Evolutionary conservation across 1,140 invertebrate genomes (phyloP).

Genomic region (Asbolus verrucosus): DNA sequence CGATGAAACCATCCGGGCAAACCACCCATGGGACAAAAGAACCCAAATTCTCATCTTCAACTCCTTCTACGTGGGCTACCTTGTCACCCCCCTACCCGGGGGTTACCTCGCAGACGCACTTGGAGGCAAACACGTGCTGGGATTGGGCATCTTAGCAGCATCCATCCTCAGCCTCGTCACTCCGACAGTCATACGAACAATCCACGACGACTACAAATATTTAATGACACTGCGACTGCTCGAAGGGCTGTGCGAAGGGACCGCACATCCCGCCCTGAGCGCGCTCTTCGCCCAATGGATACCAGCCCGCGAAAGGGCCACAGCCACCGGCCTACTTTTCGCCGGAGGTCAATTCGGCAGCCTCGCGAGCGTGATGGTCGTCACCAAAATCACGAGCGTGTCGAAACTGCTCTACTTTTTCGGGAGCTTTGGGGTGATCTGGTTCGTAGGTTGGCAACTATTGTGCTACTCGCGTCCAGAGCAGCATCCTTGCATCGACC

Average conservation of each 20-base stretch:
- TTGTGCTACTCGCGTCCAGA: constrained; percentile 84
- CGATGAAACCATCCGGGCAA: too few relatives aligned
- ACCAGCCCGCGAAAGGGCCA: constrained; percentile 77
- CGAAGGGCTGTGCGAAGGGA: constrained; percentile 80
- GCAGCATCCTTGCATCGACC: constrained; percentile 86
- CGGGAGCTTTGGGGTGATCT: constrained; percentile 78
- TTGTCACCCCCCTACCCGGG: constrained; percentile 79
- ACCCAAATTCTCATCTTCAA: too few relatives aligned
- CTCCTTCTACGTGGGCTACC: constrained; percentile 79
- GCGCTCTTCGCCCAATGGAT: constrained; percentile 81
- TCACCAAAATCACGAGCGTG: constrained; percentile 76
- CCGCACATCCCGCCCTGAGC: constrained; percentile 81
- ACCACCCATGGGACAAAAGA: too few relatives aligned
- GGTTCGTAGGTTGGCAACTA: constrained; percentile 78
- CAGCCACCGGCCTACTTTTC: constrained; percentile 79
- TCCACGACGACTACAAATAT: constrained; percentile 70
- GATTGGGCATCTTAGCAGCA: constrained; percentile 77
- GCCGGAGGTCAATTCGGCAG: constrained; percentile 76
- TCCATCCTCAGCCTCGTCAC: constrained; percentile 80
- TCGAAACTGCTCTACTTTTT: constrained; percentile 84
- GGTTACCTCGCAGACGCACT: constrained; percentile 80
- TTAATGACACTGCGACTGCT: constrained; percentile 75
- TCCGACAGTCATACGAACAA: constrained; percentile 72
- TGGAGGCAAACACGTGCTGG: constrained; percentile 81
- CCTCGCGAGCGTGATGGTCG: constrained; percentile 79